phyloP scores from a whole-genome alignment of 2,113 vertebrate species.

The Prunella fulvescens region DNA sequence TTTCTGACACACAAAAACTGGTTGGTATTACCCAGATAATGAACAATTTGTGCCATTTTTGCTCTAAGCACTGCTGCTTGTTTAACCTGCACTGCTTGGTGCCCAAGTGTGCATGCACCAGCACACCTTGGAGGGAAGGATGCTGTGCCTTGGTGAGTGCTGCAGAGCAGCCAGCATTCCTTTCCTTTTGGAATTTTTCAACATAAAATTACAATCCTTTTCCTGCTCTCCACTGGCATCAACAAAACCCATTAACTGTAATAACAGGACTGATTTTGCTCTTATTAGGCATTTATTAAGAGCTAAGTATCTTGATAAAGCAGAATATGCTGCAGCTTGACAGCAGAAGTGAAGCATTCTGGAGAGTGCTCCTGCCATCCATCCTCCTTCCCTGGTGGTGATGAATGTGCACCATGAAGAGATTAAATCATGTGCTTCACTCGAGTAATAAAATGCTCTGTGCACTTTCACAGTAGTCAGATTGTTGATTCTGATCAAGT shows the following conservation, averaged over 20 bases:
- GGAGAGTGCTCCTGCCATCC: neutral
- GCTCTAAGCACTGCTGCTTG: neutral
- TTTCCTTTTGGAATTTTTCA: neutral
- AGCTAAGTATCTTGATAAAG: neutral
- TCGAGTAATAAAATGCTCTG: neutral
- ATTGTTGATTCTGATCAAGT: constrained; percentile 11
- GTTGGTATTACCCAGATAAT: neutral
- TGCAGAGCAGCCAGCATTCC: neutral
- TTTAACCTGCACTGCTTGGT: neutral
- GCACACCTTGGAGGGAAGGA: neutral
- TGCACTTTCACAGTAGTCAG: neutral
- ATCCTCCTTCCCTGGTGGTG: neutral
- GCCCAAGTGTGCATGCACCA: neutral
- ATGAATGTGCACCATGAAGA: neutral
- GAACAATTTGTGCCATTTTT: neutral
- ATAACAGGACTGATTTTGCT: neutral
- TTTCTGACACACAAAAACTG: neutral
- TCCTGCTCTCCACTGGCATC: neutral
- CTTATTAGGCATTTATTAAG: constrained; percentile 25
- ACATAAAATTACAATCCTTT: neutral
- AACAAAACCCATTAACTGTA: neutral
- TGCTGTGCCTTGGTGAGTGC: neutral
- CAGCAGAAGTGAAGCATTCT: constrained; percentile 7
- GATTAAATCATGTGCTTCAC: neutral
- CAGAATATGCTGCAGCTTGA: neutral